Conservation (phyloP, 2,888 invertebrate genomes). For the Mimas tiliae region DNA sequence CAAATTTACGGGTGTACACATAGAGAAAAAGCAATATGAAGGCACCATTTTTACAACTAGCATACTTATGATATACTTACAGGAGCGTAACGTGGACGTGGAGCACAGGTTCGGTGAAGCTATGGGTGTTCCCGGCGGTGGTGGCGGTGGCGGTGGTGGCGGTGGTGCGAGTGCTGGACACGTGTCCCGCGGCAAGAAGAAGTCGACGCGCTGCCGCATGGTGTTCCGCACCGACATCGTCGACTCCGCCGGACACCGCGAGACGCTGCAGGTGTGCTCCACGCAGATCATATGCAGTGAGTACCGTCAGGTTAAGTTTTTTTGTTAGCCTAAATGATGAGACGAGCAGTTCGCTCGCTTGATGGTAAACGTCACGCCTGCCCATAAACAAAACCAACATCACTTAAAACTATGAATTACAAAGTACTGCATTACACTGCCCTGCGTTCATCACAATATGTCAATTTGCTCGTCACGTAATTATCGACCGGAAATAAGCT, state of each 20-base stretch:
- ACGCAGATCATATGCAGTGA: slow-evolving; percentile 97
- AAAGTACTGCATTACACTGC: too few species aligned
- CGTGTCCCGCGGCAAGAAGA: slow-evolving; percentile 92
- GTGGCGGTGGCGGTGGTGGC: slow-evolving; percentile 51
- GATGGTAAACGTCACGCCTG: too few species aligned
- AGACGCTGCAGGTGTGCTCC: slow-evolving; percentile 95
- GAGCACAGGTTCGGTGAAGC: slow-evolving; percentile 91
- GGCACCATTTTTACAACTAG: too few species aligned
- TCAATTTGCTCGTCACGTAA: too few species aligned
- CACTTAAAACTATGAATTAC: too few species aligned
- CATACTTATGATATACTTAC: not conserved
- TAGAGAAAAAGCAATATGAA: too few species aligned
- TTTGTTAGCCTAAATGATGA: too few species aligned
- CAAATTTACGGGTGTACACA: too few species aligned
- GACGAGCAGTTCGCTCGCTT: too few species aligned
- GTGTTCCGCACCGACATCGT: slow-evolving; percentile 95
- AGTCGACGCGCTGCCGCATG: slow-evolving; percentile 97
- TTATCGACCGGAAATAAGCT: too few species aligned
- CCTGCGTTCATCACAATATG: too few species aligned
- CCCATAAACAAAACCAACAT: too few species aligned
- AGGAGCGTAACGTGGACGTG: slow-evolving; percentile 97
- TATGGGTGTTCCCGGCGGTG: slow-evolving; percentile 85
- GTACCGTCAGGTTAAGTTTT: slow-evolving; percentile 69
- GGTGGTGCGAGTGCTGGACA: slow-evolving; percentile 49
- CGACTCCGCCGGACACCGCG: slow-evolving; percentile 90